Percentiles rank a stretch among this genome's conserved stretches.
phyloP scores from a whole-genome alignment of 2,888 invertebrate genomes.

The Arrhopalites spinosus region DNA sequence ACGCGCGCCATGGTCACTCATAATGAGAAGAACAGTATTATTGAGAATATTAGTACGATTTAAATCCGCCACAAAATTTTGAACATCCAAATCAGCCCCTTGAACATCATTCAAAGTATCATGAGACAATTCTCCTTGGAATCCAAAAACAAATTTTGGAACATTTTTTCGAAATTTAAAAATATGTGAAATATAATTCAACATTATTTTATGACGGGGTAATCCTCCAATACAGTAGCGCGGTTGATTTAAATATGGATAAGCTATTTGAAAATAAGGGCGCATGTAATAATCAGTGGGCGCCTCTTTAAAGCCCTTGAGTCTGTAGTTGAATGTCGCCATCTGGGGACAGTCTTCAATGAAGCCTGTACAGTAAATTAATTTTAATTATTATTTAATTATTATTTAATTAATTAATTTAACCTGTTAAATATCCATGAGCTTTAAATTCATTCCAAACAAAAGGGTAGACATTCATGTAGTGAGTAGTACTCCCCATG shows the following conservation, averaged over 20 bases:
- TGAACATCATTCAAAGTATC: conserved; percentile 80
- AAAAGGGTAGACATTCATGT: conserved; percentile 58
- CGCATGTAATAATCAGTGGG: conserved; percentile 92
- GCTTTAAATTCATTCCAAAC: conserved; percentile 59
- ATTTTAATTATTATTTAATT: too few species aligned
- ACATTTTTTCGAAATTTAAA: conserved; percentile 68
- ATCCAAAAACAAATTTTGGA: conserved; percentile 83
- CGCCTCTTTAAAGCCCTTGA: conserved; percentile 79
- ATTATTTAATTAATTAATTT: neutral
- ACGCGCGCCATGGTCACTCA: conserved; percentile 94
- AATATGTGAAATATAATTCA: conserved; percentile 64
- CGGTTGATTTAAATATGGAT: conserved; percentile 65
- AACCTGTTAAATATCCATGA: conserved; percentile 59
- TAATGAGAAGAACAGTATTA: conserved; percentile 80
- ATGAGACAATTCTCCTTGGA: conserved; percentile 87
- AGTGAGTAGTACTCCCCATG: conserved; percentile 1
- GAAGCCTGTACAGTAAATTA: conserved; percentile 64
- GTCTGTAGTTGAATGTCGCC: conserved; percentile 87
- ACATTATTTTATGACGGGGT: conserved; percentile 70
- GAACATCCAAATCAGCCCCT: conserved; percentile 74
- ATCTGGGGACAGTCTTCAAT: conserved; percentile 83
- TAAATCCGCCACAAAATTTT: conserved; percentile 66
- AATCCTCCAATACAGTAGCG: conserved; percentile 72
- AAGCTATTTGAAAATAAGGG: conserved; percentile 72
- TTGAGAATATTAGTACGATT: conserved; percentile 69